phyloP scores from a whole-genome alignment of 2,113 vertebrate genomes.

The Hoplias malabaricus region DNA sequence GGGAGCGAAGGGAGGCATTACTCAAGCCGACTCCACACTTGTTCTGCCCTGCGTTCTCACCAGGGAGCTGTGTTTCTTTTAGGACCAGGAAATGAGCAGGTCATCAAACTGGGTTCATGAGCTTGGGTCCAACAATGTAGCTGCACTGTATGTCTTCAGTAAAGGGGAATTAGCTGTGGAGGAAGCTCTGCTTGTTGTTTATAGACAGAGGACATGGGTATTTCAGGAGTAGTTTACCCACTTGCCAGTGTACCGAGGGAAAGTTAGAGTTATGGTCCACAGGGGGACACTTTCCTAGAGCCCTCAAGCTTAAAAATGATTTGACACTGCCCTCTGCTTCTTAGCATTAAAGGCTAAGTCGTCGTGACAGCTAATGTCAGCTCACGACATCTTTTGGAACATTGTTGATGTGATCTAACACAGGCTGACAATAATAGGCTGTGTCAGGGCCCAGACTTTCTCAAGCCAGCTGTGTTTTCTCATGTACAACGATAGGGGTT shows the following conservation, averaged over 20 bases:
- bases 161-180: constrained; percentile 6
- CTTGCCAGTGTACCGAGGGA: not conserved
- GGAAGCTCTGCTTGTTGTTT: not conserved
- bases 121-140: not conserved
- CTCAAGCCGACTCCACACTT: constrained; percentile 11
- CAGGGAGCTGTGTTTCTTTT: not conserved
- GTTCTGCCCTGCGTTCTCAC: constrained; percentile 1
- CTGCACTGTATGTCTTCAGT: not conserved
- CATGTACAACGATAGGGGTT: not conserved
- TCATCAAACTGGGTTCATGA: constrained; percentile 16
- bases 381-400: not conserved
- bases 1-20: constrained; percentile 33
- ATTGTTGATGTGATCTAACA: not conserved
- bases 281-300: not conserved
- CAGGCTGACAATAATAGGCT: not conserved
- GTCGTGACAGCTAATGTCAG: constrained; percentile 1
- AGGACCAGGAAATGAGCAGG: not conserved
- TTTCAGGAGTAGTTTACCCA: not conserved
- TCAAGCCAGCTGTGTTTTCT: not conserved
- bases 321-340: not conserved
- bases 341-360: not conserved
- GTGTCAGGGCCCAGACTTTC: not conserved
- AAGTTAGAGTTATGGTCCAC: not conserved
- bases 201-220: constrained; percentile 1
- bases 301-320: not conserved